Base-by-base conservation (phyloP, 2,113 vertebrate genomes). In the Tringa solitaria region DNA sequence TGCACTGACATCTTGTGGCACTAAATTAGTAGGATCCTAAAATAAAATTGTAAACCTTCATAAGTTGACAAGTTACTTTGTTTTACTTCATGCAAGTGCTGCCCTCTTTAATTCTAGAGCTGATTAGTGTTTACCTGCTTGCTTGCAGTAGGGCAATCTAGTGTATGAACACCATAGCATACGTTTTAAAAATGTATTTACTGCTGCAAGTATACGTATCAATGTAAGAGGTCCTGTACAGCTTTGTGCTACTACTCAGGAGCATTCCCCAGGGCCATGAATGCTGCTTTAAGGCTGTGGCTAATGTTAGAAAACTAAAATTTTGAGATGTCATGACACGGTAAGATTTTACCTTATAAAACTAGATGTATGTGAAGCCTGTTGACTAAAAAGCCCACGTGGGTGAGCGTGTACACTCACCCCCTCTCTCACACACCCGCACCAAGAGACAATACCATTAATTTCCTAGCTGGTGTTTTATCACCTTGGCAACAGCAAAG, bases 1-100 rank as follows among this genome's bases (percentile, higher is more conserved):
- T 98, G 82, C 96, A 98, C 96, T 98, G 98, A 98, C 98, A 98
- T 95, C 98, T 98, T 98, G 97, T 98, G 98, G 98, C 48, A 78
- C 50, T 61, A 43, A 93, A 68, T 96, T 82, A 94, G 90, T 89
- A 87, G 53, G 69, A 30, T 67, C 39, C n/a, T 24, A 89, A 73
- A 84, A 17, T 30, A 48, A 95, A 54, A 53, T 20, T 30, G 2
- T 39, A 70, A 50, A 59, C 35, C 21, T 57, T 72, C 17, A 12
- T 53, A 39, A 87, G 79, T 70, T 20, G 37, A 41, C 0, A 5
- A n/a, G 14, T 76, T 88, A 26, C 13, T 43, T 33, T 35, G 4
- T 59, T 90, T 83, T 11, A 22, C 19, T 77, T 68, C 26, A 6
- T 48, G 19, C 12, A 80, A 56, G 6, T 21, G 6, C 13, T 4